phyloP scores from a whole-genome alignment of 2,888 invertebrate species.

The Synergus japonicus region DNA sequence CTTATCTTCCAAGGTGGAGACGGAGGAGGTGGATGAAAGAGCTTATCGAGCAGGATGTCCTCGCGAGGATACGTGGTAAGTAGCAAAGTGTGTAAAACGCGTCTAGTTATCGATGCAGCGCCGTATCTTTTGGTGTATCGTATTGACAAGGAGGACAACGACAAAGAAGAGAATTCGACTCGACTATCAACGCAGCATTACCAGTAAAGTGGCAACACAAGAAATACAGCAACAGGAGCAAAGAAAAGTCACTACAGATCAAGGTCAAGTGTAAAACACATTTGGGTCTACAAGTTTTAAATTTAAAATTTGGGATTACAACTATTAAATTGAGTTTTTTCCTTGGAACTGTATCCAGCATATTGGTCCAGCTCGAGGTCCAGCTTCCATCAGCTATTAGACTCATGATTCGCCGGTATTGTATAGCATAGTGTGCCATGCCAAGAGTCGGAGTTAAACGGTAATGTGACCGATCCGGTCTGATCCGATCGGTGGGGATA shows the following conservation, averaged over 20 bases:
- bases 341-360: neutral
- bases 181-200: neutral
- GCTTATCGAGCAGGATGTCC: conserved; percentile 66
- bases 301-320: too few relatives aligned
- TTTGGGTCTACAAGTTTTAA: neutral
- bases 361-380: neutral
- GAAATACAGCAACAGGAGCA: neutral
- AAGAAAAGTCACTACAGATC: conserved; percentile 18
- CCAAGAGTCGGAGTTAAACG: conserved; percentile 60
- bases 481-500: conserved; percentile 55
- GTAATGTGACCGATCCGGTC: conserved; percentile 58
- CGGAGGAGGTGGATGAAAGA: conserved; percentile 48
- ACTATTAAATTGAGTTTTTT: too few relatives aligned
- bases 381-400: neutral
- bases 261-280: conserved; percentile 20
- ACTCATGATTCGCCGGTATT: neutral
- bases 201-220: neutral
- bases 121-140: conserved; percentile 53
- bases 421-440: neutral
- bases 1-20: conserved; percentile 59
- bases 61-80: conserved; percentile 63
- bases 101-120: conserved; percentile 62
- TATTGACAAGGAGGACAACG: conserved; percentile 8
- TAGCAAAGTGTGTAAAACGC: conserved; percentile 68
- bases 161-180: neutral